A percentile compares a stretch with the other conserved stretches of the same genome.
Evolutionary conservation across 1,140 invertebrate species (phyloP).

Genomic region (Caenorhabditis tropicalis): DNA sequence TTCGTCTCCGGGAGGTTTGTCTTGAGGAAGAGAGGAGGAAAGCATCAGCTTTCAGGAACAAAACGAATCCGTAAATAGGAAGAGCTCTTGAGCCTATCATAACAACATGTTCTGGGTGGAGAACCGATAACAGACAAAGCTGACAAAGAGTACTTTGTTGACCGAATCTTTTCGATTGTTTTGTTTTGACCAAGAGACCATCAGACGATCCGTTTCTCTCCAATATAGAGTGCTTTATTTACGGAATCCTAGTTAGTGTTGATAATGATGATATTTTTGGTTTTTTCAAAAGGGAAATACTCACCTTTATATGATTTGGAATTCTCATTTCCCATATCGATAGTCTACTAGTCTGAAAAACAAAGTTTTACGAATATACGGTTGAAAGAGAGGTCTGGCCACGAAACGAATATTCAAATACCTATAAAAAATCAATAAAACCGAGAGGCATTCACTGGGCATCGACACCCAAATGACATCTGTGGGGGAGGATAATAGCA

Average conservation of each 20-base stretch:
- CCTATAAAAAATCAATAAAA: conserved; percentile 14
- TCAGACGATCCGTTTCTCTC: conserved; percentile 2
- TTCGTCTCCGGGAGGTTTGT: conserved; percentile 20
- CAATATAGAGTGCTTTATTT: conserved; percentile 13
- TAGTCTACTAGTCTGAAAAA: neutral
- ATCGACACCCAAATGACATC: neutral
- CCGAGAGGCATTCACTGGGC: neutral
- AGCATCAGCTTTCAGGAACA: conserved; percentile 28
- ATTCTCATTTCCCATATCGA: conserved; percentile 2
- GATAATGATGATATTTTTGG: neutral
- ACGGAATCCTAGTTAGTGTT: neutral
- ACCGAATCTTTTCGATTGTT: conserved; percentile 18
- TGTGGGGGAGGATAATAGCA: neutral
- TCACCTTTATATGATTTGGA: neutral
- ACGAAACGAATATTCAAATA: neutral
- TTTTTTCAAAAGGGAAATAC: neutral
- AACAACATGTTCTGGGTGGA: neutral
- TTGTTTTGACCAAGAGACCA: conserved; percentile 24
- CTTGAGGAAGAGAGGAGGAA: neutral
- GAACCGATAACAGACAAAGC: neutral
- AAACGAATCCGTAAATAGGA: conserved; percentile 12
- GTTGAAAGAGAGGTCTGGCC: no score
- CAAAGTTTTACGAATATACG: no score
- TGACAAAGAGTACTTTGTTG: conserved; percentile 26
- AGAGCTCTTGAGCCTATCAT: conserved; percentile 7